phyloP scores from a whole-genome alignment of 2,113 vertebrate genomes.

The Corythaeola cristata region DNA sequence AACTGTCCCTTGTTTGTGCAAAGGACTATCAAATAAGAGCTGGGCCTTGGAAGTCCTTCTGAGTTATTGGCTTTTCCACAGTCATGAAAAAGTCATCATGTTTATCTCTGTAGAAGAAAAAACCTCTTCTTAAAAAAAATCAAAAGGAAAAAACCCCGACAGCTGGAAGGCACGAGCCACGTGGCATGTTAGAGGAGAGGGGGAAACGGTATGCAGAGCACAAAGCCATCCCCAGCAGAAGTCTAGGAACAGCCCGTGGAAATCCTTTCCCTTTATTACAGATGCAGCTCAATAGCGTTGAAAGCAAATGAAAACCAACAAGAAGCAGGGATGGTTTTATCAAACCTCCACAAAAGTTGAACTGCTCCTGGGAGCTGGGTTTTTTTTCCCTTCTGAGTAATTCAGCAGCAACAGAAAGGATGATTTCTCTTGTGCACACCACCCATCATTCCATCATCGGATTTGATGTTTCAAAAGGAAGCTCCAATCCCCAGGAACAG shows the following conservation, averaged over 20 bases:
- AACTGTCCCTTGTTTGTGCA: conserved; percentile 36
- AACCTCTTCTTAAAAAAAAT: neutral
- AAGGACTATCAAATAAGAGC: neutral
- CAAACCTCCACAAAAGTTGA: neutral
- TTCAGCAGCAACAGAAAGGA: neutral
- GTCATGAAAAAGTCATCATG: conserved; percentile 48
- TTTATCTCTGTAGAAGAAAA: neutral
- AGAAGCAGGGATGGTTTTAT: conserved; percentile 2
- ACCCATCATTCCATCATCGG: neutral
- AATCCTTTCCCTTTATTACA: conserved; percentile 9
- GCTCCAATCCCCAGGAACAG: neutral
- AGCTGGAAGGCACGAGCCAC: neutral
- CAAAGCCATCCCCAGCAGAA: neutral
- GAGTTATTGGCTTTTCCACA: neutral
- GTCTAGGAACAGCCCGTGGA: neutral
- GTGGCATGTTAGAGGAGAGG: neutral
- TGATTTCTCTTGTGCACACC: neutral
- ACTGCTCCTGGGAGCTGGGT: neutral
- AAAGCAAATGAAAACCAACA: conserved; percentile 19
- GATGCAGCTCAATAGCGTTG: neutral
- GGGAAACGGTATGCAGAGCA: neutral
- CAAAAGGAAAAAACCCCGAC: no score
- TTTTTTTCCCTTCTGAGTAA: neutral
- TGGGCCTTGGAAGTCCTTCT: neutral
- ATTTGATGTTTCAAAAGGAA: conserved; percentile 8